phyloP scores from a whole-genome alignment of 1,140 invertebrate genomes.

The Drosophila seguyi region DNA sequence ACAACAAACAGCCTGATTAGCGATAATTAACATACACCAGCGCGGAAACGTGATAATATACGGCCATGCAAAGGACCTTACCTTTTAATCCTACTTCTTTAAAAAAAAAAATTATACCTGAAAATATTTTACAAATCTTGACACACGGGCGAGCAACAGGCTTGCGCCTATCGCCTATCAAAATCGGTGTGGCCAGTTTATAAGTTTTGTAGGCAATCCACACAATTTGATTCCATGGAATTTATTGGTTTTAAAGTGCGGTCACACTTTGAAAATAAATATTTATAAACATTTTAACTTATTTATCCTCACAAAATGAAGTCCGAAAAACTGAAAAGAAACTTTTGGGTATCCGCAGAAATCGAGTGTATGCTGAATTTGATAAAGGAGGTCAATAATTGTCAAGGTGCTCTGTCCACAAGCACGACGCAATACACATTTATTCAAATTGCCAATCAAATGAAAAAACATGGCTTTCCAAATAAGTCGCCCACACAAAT shows the following conservation, averaged over 20 bases:
- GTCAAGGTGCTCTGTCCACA: slow-evolving; percentile 51
- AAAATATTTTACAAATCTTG: slow-evolving; percentile 20
- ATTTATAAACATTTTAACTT: slow-evolving; percentile 2
- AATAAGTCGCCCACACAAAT: slow-evolving; percentile 78
- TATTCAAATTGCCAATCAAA: slow-evolving; percentile 72
- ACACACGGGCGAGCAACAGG: slow-evolving; percentile 18
- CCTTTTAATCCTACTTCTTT: not conserved
- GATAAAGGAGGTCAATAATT: slow-evolving; percentile 59
- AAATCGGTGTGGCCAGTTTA: not conserved
- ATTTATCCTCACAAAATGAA: slow-evolving; percentile 51
- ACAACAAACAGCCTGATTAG: not conserved
- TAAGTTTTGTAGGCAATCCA: no score
- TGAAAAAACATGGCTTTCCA: slow-evolving; percentile 74
- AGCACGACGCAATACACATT: slow-evolving; percentile 76
- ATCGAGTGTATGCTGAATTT: slow-evolving; percentile 79
- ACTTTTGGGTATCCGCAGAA: slow-evolving; percentile 75
- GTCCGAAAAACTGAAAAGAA: slow-evolving; percentile 68
- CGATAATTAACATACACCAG: not conserved
- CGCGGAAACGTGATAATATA: no score
- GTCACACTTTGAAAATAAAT: slow-evolving; percentile 22
- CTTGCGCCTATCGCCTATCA: slow-evolving; percentile 1
- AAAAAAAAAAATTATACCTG: not conserved
- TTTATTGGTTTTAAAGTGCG: not conserved
- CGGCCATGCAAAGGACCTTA: not conserved
- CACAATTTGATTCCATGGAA: no score